Evolutionary conservation across 2,797 vertebrate species (phyloP).

Genomic region (Sebastiscus tertius): DNA sequence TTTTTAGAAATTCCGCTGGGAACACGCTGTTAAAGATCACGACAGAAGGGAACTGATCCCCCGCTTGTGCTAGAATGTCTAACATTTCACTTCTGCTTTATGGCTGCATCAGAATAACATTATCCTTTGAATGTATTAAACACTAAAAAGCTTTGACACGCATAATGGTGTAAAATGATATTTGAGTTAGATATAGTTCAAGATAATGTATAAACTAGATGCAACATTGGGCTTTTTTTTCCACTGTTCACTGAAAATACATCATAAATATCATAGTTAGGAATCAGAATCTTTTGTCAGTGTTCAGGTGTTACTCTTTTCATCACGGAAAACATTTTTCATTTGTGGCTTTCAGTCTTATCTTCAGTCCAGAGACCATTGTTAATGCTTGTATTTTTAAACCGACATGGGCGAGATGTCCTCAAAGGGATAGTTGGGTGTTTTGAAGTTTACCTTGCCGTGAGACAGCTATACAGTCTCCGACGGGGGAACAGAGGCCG

Average conservation of each 20-base stretch:
- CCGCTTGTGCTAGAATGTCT: conserved; percentile 1
- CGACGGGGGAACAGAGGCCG: no score
- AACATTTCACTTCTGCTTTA: conserved; percentile 23
- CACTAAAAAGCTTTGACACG: conserved; percentile 6
- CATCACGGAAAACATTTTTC: background rate
- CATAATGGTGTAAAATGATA: background rate
- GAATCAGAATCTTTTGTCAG: background rate
- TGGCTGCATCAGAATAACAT: conserved; percentile 7
- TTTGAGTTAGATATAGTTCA: background rate
- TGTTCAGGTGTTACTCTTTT: background rate
- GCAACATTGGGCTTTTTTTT: background rate
- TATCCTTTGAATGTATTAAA: background rate
- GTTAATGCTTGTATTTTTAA: background rate
- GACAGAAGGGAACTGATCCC: conserved; percentile 3
- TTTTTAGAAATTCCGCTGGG: conserved; percentile 44
- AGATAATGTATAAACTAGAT: background rate
- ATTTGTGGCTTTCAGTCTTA: background rate
- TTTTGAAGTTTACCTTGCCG: no score
- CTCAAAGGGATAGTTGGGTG: background rate
- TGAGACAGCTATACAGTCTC: no score
- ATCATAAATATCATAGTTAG: background rate
- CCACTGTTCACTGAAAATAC: background rate
- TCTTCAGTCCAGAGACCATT: background rate
- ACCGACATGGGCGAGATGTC: background rate
- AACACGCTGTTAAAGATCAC: conserved; percentile 39